Evolutionary conservation across 2,888 invertebrate genomes (phyloP).

Genomic region (Perithous albicinctus): DNA sequence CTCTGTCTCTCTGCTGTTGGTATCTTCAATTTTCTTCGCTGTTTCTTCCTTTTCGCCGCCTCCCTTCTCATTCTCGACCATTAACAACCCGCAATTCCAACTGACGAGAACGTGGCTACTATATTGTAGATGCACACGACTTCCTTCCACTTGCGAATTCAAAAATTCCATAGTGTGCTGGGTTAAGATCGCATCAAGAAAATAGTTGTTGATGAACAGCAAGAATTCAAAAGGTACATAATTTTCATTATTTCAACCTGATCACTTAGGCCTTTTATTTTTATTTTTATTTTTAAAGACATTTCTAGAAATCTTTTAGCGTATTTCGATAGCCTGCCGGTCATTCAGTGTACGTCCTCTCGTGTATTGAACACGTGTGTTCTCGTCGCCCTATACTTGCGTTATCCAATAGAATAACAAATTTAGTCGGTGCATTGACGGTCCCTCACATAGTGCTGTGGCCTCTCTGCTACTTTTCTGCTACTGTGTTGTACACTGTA

Average conservation of each 20-base stretch:
- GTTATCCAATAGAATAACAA: conserved; percentile 82
- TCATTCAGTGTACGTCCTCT: conserved; percentile 29
- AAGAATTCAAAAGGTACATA: not conserved
- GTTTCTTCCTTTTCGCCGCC: conserved; percentile 53
- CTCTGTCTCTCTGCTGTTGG: conserved; percentile 61
- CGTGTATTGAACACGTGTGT: conserved; percentile 41
- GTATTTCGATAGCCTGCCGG: conserved; percentile 30
- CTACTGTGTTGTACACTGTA: conserved; percentile 29
- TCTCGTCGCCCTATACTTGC: conserved; percentile 47
- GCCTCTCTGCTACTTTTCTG: conserved; percentile 8
- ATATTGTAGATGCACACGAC: conserved; percentile 36
- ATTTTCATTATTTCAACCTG: not conserved
- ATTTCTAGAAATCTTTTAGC: not conserved
- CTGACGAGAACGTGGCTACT: conserved; percentile 53
- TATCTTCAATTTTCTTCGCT: conserved; percentile 67
- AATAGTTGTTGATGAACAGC: too few relatives aligned
- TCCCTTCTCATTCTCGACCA: conserved; percentile 42
- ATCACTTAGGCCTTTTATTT: too few relatives aligned
- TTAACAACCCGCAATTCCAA: conserved; percentile 64
- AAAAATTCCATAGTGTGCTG: too few relatives aligned
- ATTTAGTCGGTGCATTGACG: conserved; percentile 77
- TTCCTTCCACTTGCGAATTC: not conserved
- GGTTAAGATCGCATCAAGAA: too few relatives aligned
- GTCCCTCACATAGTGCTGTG: conserved; percentile 58
- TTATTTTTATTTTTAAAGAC: not conserved